Percentiles rank a stretch among this genome's conserved stretches.
Conservation (phyloP, 2,797 vertebrate species). For the Tamandua tetradactyla region DNA sequence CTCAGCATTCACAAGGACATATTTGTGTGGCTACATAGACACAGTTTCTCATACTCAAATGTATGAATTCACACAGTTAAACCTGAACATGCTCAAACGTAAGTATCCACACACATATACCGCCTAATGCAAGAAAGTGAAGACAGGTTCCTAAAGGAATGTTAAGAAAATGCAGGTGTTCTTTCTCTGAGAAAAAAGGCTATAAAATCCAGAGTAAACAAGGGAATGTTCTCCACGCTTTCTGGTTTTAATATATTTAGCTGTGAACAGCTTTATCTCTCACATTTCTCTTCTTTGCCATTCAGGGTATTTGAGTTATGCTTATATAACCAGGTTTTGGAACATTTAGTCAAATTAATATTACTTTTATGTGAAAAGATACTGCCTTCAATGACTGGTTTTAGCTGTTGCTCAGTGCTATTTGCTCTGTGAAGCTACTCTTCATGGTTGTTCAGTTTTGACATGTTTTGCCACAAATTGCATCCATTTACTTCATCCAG, state of each 20-base stretch:
- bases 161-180: background rate
- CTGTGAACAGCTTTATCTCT: background rate
- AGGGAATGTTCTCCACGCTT: background rate
- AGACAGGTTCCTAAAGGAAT: background rate
- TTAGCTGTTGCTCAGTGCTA: background rate
- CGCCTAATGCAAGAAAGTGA: background rate
- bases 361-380: slow-evolving; percentile 14
- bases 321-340: slow-evolving; percentile 41
- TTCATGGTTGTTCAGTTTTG: background rate
- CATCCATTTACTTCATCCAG: background rate
- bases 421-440: background rate
- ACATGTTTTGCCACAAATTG: background rate
- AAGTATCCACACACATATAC: background rate
- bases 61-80: no score
- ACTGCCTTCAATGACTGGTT: background rate
- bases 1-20: background rate
- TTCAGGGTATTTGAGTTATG: background rate
- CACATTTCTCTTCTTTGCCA: background rate
- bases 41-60: background rate
- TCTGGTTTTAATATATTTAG: background rate
- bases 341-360: slow-evolving; percentile 14
- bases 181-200: slow-evolving; percentile 9
- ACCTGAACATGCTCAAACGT: no score
- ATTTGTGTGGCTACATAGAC: no score
- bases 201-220: background rate